Conservation (phyloP, 2,797 vertebrate genomes). For the Spondyliosoma cantharus region DNA sequence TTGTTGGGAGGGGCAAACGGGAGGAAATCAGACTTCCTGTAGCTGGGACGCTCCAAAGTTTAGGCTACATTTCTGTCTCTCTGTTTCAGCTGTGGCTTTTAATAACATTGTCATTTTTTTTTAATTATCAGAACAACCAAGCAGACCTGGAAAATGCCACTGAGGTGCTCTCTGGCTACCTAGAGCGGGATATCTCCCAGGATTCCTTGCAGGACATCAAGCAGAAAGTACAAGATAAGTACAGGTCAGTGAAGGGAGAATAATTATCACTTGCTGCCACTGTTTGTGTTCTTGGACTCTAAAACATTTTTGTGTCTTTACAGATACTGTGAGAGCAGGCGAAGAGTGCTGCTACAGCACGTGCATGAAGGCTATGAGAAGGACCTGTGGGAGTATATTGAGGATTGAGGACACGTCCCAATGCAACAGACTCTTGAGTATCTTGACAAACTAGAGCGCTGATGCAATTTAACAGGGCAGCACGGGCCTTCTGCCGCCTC, state of each 20-base stretch:
- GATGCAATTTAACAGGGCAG: constrained; percentile 92
- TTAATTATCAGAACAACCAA: constrained; percentile 94
- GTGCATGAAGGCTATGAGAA: constrained; percentile 99
- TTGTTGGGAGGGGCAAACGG: not conserved
- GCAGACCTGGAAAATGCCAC: constrained; percentile 99
- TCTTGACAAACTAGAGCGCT: constrained; percentile 94
- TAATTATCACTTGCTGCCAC: not conserved
- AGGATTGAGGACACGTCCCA: constrained; percentile 93
- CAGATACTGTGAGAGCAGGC: constrained; percentile 99
- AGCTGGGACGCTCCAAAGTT: not conserved
- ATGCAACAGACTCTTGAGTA: constrained; percentile 86
- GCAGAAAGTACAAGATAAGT: constrained; percentile 99
- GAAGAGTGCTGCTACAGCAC: constrained; percentile 98
- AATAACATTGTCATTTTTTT: not conserved
- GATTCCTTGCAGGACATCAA: constrained; percentile 99
- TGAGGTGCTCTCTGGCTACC: constrained; percentile 98
- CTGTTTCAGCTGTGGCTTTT: not conserved
- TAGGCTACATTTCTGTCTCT: constrained; percentile 18
- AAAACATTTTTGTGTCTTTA: constrained; percentile 52
- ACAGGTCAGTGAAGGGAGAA: constrained; percentile 87
- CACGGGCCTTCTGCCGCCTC: constrained; percentile 84
- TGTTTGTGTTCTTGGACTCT: not conserved
- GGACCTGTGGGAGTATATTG: constrained; percentile 99
- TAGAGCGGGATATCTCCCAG: constrained; percentile 99
- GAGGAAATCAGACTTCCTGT: constrained; percentile 14